A percentile compares a stretch with the other conserved stretches of the same genome.
Evolutionary conservation across 2,797 vertebrate species (phyloP).

Genomic region (Naso thynnoides): DNA sequence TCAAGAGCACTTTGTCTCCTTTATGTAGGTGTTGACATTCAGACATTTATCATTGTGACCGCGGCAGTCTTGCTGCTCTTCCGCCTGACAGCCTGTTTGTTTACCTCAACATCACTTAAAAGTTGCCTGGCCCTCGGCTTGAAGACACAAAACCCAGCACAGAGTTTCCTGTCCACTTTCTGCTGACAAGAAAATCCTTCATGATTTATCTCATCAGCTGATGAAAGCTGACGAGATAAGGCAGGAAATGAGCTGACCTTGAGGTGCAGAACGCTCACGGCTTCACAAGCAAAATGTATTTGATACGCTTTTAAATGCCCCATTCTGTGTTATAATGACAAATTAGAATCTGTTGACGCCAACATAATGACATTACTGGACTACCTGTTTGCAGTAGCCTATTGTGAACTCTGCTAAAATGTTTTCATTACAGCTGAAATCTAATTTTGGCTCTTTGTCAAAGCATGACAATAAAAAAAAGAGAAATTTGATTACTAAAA

Average conservation of each 20-base stretch:
- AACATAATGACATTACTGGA: background rate
- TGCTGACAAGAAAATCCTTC: slow-evolving; percentile 59
- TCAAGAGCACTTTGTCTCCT: slow-evolving; percentile 50
- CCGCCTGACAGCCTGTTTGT: slow-evolving; percentile 52
- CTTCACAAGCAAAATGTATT: background rate
- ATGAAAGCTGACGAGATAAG: slow-evolving; percentile 40
- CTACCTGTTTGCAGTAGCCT: slow-evolving; percentile 3
- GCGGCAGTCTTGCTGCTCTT: slow-evolving; percentile 12
- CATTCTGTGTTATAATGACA: background rate
- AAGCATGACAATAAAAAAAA: background rate
- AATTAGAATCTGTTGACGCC: slow-evolving; percentile 9
- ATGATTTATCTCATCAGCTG: slow-evolving; percentile 56
- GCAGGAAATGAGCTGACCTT: slow-evolving; percentile 41
- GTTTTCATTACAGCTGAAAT: slow-evolving; percentile 7
- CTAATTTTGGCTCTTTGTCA: slow-evolving; percentile 16
- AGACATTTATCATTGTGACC: slow-evolving; percentile 65
- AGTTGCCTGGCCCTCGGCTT: slow-evolving; percentile 38
- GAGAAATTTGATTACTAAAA: slow-evolving; percentile 2
- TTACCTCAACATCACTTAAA: slow-evolving; percentile 66
- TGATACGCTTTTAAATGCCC: slow-evolving; percentile 4
- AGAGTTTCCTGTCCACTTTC: slow-evolving; percentile 40
- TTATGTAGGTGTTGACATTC: slow-evolving; percentile 45
- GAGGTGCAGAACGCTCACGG: background rate
- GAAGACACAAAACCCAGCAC: slow-evolving; percentile 25
- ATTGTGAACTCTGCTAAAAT: slow-evolving; percentile 6